These are phyloP conservation scores for Sandelia bainsii DNA, from an alignment of 2,797 vertebrate species.

Conservation along the genomic window DNA sequence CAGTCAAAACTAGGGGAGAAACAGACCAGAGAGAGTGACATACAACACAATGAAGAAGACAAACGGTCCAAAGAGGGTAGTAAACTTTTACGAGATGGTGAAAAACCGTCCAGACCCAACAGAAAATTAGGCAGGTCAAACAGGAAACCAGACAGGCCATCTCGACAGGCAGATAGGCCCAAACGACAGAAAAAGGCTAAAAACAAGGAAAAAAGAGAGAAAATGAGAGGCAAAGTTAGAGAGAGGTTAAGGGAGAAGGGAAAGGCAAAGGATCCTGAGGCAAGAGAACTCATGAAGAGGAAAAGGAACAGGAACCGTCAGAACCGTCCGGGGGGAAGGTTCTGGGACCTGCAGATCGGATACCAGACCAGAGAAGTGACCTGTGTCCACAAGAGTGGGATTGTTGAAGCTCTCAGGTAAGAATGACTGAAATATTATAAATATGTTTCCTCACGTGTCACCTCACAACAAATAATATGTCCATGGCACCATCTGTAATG, in stretches of 20 bases:
- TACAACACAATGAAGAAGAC: constrained; percentile 25
- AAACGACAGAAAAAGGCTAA: constrained; percentile 77
- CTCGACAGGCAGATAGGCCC: constrained; percentile 66
- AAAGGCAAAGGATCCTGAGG: constrained; percentile 88
- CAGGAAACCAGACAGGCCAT: constrained; percentile 65
- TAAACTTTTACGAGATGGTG: constrained; percentile 45
- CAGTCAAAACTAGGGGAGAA: constrained; percentile 40
- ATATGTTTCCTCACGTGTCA: neutral
- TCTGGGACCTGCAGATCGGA: constrained; percentile 94
- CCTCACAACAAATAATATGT: neutral
- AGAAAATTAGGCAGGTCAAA: constrained; percentile 59
- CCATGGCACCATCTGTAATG: neutral
- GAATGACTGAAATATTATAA: constrained; percentile 4
- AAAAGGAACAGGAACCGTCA: constrained; percentile 93
- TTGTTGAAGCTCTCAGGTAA: constrained; percentile 89
- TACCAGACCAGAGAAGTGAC: constrained; percentile 93
- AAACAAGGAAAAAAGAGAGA: constrained; percentile 84
- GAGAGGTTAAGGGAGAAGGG: constrained; percentile 86
- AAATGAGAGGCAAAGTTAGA: constrained; percentile 83
- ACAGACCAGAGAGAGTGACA: constrained; percentile 72
- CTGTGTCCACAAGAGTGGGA: constrained; percentile 91
- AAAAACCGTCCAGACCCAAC: constrained; percentile 55
- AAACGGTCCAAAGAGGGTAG: constrained; percentile 47
- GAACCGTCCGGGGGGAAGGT: constrained; percentile 93
- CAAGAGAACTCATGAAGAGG: constrained; percentile 94